Conservation (phyloP, 2,113 vertebrate species). For the Lethenteron reissneri region DNA sequence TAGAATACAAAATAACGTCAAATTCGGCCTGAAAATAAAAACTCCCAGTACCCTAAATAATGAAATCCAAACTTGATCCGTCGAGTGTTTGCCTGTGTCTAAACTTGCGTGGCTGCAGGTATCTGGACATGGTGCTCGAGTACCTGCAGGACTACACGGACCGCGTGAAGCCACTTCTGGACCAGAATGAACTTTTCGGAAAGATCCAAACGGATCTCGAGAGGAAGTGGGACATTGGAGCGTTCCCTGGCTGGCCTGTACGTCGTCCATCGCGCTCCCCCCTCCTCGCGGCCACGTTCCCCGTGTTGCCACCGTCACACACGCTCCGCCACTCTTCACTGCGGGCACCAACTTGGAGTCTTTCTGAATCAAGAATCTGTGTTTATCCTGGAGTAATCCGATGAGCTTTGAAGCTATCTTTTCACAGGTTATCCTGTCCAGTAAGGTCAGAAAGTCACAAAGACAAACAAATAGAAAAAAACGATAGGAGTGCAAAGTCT, state of each 20-base stretch:
- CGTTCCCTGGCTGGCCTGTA: slow-evolving; percentile 89
- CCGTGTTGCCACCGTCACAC: too few species aligned
- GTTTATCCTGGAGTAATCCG: too few species aligned
- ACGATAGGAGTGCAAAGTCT: too few species aligned
- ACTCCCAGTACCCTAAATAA: background rate
- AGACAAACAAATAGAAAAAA: too few species aligned
- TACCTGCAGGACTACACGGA: slow-evolving; percentile 94
- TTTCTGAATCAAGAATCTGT: too few species aligned
- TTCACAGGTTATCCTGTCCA: too few species aligned
- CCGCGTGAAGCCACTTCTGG: slow-evolving; percentile 67
- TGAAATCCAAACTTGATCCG: background rate
- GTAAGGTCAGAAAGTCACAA: too few species aligned
- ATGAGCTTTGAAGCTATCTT: too few species aligned
- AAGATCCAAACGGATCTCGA: slow-evolving; percentile 81
- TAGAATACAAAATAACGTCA: too few species aligned
- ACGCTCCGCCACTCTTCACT: too few species aligned
- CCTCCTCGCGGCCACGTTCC: too few species aligned
- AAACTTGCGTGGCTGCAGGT: slow-evolving; percentile 24
- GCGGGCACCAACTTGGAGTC: too few species aligned
- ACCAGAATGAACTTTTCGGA: slow-evolving; percentile 87
- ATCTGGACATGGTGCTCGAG: slow-evolving; percentile 84
- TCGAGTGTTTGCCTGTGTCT: background rate
- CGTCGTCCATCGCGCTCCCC: slow-evolving; percentile 17
- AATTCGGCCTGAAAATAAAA: background rate
- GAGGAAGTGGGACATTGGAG: slow-evolving; percentile 85